Evolutionary conservation across 2,888 invertebrate species (phyloP).

Genomic region (Mechanitis messenoides): DNA sequence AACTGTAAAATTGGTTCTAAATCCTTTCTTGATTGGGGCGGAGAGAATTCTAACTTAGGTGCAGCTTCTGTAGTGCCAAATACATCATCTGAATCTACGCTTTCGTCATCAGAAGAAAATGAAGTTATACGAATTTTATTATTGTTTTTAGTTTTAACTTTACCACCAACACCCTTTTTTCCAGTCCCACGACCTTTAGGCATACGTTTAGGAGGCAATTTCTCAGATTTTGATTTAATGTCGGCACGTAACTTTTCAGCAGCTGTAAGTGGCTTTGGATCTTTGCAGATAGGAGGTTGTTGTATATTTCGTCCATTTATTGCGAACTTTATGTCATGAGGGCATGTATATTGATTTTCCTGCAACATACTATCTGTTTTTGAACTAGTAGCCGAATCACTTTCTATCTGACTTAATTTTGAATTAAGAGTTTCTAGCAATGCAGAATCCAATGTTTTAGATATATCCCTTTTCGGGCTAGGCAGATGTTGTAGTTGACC

Average conservation of each 20-base stretch:
- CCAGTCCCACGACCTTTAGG: constrained; percentile 79
- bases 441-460: constrained; percentile 81
- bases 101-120: constrained; percentile 86
- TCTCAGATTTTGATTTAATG: constrained; percentile 77
- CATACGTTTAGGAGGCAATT: constrained; percentile 78
- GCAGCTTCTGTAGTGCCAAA: constrained; percentile 86
- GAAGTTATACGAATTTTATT: constrained; percentile 85
- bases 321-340: constrained; percentile 74
- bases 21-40: constrained; percentile 85
- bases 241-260: constrained; percentile 72
- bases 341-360: constrained; percentile 61
- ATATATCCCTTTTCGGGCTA: constrained; percentile 83
- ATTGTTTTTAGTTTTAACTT: constrained; percentile 78
- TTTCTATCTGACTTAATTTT: constrained; percentile 85
- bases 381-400: constrained; percentile 85
- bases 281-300: constrained; percentile 62
- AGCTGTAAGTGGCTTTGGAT: constrained; percentile 62
- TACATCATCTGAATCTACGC: constrained; percentile 85
- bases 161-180: constrained; percentile 74
- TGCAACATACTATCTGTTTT: constrained; percentile 81
- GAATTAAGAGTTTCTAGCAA: constrained; percentile 82
- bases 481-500: constrained; percentile 79
- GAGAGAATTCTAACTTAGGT: constrained; percentile 84
- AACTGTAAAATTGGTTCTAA: constrained; percentile 84
- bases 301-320: constrained; percentile 66